Conservation (phyloP, 2,113 vertebrate species). For the Ailurus styani region DNA sequence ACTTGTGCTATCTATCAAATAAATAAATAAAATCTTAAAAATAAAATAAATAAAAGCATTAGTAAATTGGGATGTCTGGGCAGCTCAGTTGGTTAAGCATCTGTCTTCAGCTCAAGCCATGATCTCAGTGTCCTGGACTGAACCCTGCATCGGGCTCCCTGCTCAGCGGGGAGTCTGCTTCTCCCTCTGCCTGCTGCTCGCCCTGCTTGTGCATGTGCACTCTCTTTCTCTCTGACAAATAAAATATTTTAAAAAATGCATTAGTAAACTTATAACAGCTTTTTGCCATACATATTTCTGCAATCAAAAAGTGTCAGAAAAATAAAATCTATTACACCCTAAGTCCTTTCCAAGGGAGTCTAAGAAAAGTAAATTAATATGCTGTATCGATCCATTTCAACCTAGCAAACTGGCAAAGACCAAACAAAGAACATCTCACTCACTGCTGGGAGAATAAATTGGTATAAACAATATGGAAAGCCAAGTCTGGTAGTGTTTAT, state of each 20-base stretch:
- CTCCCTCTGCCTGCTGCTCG: background rate
- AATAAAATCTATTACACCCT: background rate
- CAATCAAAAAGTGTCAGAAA: background rate
- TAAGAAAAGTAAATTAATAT: background rate
- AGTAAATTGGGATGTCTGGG: background rate
- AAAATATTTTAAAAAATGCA: background rate
- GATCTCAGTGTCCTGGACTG: background rate
- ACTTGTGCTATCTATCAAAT: too few relatives aligned
- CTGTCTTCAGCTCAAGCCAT: background rate
- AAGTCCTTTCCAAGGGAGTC: background rate
- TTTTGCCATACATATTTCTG: background rate
- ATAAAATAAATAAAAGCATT: too few relatives aligned
- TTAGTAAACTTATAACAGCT: background rate
- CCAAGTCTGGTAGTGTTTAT: background rate
- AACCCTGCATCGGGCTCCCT: background rate
- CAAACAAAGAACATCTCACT: background rate
- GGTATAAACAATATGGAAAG: background rate
- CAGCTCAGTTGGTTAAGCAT: background rate
- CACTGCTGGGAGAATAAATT: background rate
- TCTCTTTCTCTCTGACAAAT: background rate
- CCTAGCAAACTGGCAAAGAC: background rate
- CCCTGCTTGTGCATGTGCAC: too few relatives aligned
- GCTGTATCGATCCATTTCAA: background rate
- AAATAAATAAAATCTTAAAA: too few relatives aligned
- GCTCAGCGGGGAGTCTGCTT: background rate